These are phyloP conservation scores for Chironomus striatipennis DNA, from an alignment of 1,140 invertebrate species.

Conservation along the genomic window DNA sequence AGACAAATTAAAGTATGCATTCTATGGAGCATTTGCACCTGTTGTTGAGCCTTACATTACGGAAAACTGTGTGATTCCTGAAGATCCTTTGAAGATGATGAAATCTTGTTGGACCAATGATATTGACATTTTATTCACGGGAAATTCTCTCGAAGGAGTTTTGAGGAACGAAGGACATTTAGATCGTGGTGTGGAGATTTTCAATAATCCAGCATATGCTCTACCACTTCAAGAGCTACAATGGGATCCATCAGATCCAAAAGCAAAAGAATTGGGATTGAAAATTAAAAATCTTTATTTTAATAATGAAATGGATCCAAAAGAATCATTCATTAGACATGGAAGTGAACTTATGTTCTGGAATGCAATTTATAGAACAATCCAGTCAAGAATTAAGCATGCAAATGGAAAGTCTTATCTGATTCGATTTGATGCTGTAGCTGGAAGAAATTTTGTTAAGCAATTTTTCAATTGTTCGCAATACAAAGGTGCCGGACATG, in stretches of 20 bases:
- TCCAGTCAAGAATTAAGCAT: conserved; percentile 32
- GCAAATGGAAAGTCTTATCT: conserved; percentile 39
- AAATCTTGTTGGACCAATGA: conserved; percentile 34
- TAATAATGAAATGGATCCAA: conserved; percentile 29
- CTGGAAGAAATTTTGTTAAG: conserved; percentile 36
- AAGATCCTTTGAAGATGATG: conserved; percentile 30
- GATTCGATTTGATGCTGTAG: conserved; percentile 41
- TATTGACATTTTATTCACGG: conserved; percentile 42
- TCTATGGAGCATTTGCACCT: conserved; percentile 37
- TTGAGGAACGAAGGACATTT: conserved; percentile 34
- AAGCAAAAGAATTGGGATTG: conserved; percentile 28
- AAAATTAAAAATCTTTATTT: conserved; percentile 34
- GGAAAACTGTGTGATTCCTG: conserved; percentile 32
- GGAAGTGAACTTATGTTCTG: conserved; percentile 40
- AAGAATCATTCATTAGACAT: conserved; percentile 28
- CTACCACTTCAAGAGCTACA: conserved; percentile 32
- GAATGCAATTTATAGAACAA: conserved; percentile 39
- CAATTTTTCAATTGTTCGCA: not conserved
- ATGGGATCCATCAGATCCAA: conserved; percentile 33
- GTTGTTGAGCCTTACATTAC: conserved; percentile 35
- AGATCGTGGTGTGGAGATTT: conserved; percentile 20
- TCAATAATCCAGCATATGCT: conserved; percentile 29
- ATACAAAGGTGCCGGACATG: conserved; percentile 47
- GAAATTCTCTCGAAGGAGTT: conserved; percentile 37
- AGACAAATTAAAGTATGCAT: conserved; percentile 33